A percentile compares a stretch with the other conserved stretches of the same genome.
phyloP scores from a whole-genome alignment of 2,888 invertebrate genomes.

The Rhingia campestris region DNA sequence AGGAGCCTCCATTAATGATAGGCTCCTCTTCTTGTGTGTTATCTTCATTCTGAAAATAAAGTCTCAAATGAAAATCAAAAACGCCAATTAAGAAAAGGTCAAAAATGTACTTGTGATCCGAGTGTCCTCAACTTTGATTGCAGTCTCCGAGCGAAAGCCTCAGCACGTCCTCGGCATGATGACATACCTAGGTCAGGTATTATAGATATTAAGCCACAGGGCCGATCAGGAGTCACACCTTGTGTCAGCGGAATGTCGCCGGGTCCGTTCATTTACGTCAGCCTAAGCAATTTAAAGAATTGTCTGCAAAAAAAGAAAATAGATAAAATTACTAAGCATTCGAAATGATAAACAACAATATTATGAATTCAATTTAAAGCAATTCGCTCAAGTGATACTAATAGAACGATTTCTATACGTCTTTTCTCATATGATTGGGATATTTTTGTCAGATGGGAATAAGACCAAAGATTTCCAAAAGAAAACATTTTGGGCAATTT shows the following conservation, averaged over 20 bases:
- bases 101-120: constrained; percentile 83
- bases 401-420: constrained; percentile 8
- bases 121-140: constrained; percentile 89
- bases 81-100: constrained; percentile 91
- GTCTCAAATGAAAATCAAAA: constrained; percentile 78
- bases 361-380: constrained; percentile 27
- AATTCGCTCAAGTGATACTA: constrained; percentile 30
- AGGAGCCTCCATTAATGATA: constrained; percentile 79
- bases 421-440: constrained; percentile 2
- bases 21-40: constrained; percentile 80
- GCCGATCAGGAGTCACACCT: constrained; percentile 83
- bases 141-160: constrained; percentile 90
- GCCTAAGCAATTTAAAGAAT: constrained; percentile 76
- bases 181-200: constrained; percentile 87
- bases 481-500: constrained; percentile 39
- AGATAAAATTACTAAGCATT: constrained; percentile 51
- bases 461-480: constrained; percentile 19
- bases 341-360: constrained; percentile 30
- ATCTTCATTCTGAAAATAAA: constrained; percentile 78
- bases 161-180: constrained; percentile 91
- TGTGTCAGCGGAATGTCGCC: constrained; percentile 81
- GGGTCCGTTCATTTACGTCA: constrained; percentile 82
- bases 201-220: constrained; percentile 88
- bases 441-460: constrained; percentile 18
- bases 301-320: constrained; percentile 70